Percentiles rank a stretch among this genome's conserved stretches.
Evolutionary conservation across 2,888 invertebrate species (phyloP).

Genomic region (Octodonta nipae): DNA sequence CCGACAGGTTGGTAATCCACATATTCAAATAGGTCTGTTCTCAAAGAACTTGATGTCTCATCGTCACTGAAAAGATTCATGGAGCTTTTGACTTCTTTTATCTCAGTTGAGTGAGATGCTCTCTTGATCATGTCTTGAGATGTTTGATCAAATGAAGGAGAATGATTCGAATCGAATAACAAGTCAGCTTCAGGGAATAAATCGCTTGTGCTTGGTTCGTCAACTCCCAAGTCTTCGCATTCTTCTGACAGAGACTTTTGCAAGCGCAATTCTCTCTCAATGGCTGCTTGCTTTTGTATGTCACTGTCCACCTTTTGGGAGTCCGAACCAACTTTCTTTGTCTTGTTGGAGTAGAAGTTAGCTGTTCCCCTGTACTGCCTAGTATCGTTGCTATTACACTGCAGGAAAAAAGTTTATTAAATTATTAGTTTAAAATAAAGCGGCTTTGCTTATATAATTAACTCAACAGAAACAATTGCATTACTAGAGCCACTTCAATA

Average conservation of each 20-base stretch:
- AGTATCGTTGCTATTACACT: conserved; percentile 20
- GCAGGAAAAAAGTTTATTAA: too few species aligned
- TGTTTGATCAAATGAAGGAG: conserved; percentile 49
- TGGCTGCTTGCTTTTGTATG: conserved; percentile 38
- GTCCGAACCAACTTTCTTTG: conserved; percentile 23
- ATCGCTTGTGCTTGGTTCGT: conserved; percentile 67
- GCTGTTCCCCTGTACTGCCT: conserved; percentile 26
- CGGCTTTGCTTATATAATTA: too few species aligned
- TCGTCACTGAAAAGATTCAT: conserved; percentile 32
- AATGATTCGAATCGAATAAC: conserved; percentile 58
- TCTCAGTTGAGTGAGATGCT: conserved; percentile 12
- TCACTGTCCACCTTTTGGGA: conserved; percentile 27
- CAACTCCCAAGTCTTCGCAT: conserved; percentile 66
- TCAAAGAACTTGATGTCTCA: conserved; percentile 26
- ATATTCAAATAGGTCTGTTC: conserved; percentile 33
- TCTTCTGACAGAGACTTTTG: conserved; percentile 66
- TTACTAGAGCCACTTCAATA: too few species aligned
- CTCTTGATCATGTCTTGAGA: conserved; percentile 33
- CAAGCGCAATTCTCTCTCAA: conserved; percentile 42
- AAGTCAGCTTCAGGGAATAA: conserved; percentile 65
- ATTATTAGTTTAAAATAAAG: too few species aligned
- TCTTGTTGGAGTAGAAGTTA: conserved; percentile 28
- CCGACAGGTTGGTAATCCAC: conserved; percentile 29
- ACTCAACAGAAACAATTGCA: too few species aligned
- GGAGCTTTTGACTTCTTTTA: conserved; percentile 24